Evolutionary conservation across 2,888 invertebrate species (phyloP).

Genomic region (Andrena bucephala): DNA sequence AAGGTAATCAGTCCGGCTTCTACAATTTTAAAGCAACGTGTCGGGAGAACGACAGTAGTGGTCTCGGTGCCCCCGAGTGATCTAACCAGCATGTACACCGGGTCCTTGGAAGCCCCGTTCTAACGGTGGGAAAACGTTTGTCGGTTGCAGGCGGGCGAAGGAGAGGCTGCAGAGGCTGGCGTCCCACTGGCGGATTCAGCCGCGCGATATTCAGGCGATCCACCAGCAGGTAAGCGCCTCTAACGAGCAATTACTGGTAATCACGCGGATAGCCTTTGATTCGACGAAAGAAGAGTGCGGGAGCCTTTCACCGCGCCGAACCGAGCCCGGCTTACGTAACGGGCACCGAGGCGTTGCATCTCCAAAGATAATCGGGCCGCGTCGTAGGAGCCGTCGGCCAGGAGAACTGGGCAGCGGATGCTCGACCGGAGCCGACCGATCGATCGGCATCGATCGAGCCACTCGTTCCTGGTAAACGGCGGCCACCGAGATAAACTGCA

Average conservation of each 20-base stretch:
- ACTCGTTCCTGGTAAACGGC: background rate
- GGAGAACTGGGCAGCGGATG: slow-evolving; percentile 24
- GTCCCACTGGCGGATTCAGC: slow-evolving; percentile 96
- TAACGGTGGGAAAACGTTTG: background rate
- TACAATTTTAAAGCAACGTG: background rate
- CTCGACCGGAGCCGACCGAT: background rate
- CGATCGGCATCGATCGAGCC: slow-evolving; percentile 2
- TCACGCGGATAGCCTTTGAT: slow-evolving; percentile 9
- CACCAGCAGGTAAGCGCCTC: slow-evolving; percentile 81
- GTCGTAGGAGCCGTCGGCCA: slow-evolving; percentile 1
- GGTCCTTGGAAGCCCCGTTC: no score
- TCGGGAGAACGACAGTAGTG: no score
- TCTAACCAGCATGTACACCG: no score
- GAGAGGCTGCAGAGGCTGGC: slow-evolving; percentile 96
- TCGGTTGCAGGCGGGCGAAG: slow-evolving; percentile 85
- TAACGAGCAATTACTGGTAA: slow-evolving; percentile 31
- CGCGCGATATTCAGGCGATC: slow-evolving; percentile 85
- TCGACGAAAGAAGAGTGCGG: slow-evolving; percentile 36
- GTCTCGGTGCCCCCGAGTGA: no score
- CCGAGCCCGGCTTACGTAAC: slow-evolving; percentile 25
- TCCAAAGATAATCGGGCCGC: background rate
- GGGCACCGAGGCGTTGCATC: no score
- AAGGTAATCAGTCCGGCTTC: slow-evolving; percentile 88
- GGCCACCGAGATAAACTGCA: slow-evolving; percentile 17
- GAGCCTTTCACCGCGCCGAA: slow-evolving; percentile 30